phyloP scores from a whole-genome alignment of 2,113 vertebrate species.

The Engystomops pustulosus region DNA sequence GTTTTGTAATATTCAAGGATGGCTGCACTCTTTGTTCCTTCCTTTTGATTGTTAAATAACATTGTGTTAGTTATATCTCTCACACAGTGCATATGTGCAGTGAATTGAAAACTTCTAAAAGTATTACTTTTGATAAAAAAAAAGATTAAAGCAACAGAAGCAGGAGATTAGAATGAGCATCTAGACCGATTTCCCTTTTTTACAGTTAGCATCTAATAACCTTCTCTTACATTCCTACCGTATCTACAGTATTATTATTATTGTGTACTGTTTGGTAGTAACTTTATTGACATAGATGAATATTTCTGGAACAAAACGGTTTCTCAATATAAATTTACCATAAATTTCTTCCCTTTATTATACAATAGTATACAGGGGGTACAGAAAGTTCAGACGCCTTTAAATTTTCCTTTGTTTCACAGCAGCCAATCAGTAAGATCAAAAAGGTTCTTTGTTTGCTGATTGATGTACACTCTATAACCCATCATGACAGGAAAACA shows the following conservation, averaged over 20 bases:
- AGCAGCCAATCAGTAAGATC: too few species aligned
- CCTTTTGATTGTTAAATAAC: constrained; percentile 59
- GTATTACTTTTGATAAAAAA: constrained; percentile 26
- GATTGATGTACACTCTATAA: too few species aligned
- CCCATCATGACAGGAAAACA: too few species aligned
- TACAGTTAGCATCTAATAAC: neutral
- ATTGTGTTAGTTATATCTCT: constrained; percentile 57
- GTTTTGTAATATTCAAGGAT: constrained; percentile 60
- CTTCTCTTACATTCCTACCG: neutral
- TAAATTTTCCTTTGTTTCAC: too few species aligned
- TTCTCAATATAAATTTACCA: too few species aligned
- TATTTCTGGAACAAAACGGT: neutral
- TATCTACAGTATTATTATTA: neutral
- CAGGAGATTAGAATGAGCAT: neutral
- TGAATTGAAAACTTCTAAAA: constrained; percentile 54
- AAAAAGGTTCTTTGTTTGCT: too few species aligned
- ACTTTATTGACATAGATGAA: neutral
- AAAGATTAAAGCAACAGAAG: constrained; percentile 35
- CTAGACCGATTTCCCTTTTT: neutral
- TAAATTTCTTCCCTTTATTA: too few species aligned
- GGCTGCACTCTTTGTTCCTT: constrained; percentile 57
- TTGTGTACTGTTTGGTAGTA: neutral
- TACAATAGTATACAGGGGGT: too few species aligned
- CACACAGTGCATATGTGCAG: constrained; percentile 40
- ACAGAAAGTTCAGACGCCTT: too few species aligned